phyloP scores from a whole-genome alignment of 2,113 vertebrate species.

The Entosphenus tridentatus region DNA sequence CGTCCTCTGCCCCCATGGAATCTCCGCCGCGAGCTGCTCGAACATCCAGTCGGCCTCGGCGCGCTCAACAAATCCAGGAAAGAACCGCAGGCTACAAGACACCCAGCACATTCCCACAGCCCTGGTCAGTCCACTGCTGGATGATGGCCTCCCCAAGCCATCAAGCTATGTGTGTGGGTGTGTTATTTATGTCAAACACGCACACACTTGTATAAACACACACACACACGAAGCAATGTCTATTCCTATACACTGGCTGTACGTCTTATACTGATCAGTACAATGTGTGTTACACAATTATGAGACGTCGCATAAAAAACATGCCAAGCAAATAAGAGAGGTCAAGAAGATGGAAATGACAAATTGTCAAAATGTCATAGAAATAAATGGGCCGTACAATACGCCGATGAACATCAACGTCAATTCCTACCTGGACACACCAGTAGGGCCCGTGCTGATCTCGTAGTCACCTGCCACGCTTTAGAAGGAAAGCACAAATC shows the following conservation, averaged over 20 bases:
- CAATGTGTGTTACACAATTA: conserved; percentile 7
- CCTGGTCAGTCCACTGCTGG: background rate
- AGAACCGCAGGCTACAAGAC: conserved; percentile 30
- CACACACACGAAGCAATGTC: background rate
- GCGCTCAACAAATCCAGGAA: conserved; percentile 40
- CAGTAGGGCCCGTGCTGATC: conserved; percentile 44
- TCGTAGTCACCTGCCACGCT: conserved; percentile 49
- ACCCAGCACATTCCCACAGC: background rate
- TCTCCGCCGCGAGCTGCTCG: conserved; percentile 39
- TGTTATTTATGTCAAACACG: background rate
- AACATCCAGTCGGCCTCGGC: conserved; percentile 63
- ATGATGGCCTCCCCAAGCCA: no score
- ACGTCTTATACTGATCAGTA: background rate
- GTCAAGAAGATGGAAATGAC: background rate
- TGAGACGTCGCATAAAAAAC: background rate
- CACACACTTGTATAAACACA: background rate
- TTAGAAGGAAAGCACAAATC: conserved; percentile 11
- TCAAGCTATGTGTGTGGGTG: background rate
- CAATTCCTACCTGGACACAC: conserved; percentile 45
- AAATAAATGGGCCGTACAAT: background rate
- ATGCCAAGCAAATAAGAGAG: background rate
- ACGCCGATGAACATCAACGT: background rate
- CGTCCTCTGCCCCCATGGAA: conserved; percentile 70
- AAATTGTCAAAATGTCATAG: background rate
- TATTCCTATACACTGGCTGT: background rate